phyloP scores from a whole-genome alignment of 2,888 invertebrate species.

The Tipula vernalis region DNA sequence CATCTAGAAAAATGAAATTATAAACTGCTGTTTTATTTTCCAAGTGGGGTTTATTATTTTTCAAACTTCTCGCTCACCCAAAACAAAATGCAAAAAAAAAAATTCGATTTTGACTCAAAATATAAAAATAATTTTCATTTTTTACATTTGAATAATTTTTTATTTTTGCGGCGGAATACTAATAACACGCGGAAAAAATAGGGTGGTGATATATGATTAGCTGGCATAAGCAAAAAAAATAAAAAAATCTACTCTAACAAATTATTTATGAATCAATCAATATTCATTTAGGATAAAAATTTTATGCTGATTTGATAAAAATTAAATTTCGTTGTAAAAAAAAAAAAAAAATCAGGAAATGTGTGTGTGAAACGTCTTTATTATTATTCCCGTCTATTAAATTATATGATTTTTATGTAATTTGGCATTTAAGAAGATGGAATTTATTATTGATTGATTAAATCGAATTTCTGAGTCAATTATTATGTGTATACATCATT shows the following conservation, averaged over 20 bases:
- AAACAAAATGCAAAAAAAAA: neutral
- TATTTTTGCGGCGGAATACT: neutral
- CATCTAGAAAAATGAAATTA: neutral
- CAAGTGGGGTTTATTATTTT: neutral
- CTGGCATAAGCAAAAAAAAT: neutral
- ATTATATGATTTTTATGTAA: neutral
- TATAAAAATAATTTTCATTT: neutral
- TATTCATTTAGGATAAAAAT: neutral
- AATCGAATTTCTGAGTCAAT: neutral
- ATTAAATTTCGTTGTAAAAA: neutral
- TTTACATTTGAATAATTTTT: neutral
- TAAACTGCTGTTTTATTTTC: neutral
- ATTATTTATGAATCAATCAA: conserved; percentile 4
- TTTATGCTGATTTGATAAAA: conserved; percentile 4
- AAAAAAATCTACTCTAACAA: neutral
- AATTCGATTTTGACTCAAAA: neutral
- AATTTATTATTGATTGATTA: neutral
- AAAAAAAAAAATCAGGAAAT: neutral
- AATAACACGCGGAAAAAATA: neutral
- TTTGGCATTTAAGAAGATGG: neutral
- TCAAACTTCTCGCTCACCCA: neutral
- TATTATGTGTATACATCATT: neutral
- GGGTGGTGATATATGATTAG: neutral
- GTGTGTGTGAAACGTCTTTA: neutral
- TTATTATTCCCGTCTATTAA: neutral